phyloP scores from a whole-genome alignment of 2,888 invertebrate genomes.

The Xestia sexstrigata region DNA sequence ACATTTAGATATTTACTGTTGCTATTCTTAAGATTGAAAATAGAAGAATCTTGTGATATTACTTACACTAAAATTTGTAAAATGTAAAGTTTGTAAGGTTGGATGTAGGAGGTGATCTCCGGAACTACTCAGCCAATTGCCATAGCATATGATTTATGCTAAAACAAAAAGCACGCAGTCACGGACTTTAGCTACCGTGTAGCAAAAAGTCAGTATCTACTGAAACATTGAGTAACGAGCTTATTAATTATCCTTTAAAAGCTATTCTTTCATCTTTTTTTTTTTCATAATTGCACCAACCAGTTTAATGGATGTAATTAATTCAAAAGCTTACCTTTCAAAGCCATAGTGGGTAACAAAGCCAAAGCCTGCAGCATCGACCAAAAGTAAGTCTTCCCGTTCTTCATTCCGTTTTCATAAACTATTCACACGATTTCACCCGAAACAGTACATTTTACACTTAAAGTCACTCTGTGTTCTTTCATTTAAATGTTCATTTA shows the following conservation, averaged over 20 bases:
- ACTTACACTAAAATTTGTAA: neutral
- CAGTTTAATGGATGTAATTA: neutral
- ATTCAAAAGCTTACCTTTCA: slow-evolving; percentile 80
- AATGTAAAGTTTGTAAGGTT: neutral
- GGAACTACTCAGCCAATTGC: neutral
- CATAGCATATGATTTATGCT: neutral
- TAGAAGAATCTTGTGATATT: too few relatives aligned
- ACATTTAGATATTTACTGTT: too few relatives aligned
- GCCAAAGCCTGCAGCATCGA: slow-evolving; percentile 86
- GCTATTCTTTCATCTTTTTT: neutral
- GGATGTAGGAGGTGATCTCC: neutral
- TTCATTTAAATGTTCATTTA: slow-evolving; percentile 68
- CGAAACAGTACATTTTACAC: slow-evolving; percentile 79
- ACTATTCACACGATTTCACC: slow-evolving; percentile 75
- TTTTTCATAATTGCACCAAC: too few relatives aligned
- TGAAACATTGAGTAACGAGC: neutral
- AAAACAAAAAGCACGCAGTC: neutral
- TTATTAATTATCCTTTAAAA: neutral
- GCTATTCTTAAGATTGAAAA: too few relatives aligned
- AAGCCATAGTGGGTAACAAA: slow-evolving; percentile 85
- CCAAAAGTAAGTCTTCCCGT: slow-evolving; percentile 85
- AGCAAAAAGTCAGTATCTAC: neutral
- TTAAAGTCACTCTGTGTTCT: slow-evolving; percentile 50
- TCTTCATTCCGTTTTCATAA: slow-evolving; percentile 82
- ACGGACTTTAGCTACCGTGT: neutral